Percentiles rank a stretch among this genome's conserved stretches.
phyloP scores from a whole-genome alignment of 2,888 invertebrate genomes.

The Elysia crispata region DNA sequence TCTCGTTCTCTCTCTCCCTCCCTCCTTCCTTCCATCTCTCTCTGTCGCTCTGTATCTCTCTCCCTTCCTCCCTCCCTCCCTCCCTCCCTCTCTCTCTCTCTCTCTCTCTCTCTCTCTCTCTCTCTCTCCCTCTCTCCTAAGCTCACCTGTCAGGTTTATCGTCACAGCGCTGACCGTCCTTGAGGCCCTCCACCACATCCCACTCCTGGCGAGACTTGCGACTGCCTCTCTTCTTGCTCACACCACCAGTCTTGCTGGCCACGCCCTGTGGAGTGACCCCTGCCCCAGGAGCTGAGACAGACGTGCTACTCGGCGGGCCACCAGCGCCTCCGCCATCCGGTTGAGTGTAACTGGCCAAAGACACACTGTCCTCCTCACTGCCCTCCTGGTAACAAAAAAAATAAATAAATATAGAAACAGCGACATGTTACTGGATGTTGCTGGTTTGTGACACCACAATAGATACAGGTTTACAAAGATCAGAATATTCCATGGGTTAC shows the following conservation, averaged over 20 bases:
- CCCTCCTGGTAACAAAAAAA: too few relatives aligned
- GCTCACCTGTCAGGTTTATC: constrained; percentile 82
- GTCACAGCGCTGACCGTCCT: constrained; percentile 84
- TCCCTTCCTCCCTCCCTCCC: too few relatives aligned
- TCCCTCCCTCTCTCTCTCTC: constrained; percentile 9
- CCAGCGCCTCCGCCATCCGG: constrained; percentile 9
- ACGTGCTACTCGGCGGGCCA: constrained; percentile 6
- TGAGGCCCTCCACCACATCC: constrained; percentile 89
- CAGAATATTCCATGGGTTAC: not conserved
- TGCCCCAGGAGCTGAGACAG: not conserved
- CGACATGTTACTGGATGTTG: not conserved
- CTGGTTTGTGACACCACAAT: not conserved
- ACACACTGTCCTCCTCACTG: constrained; percentile 58
- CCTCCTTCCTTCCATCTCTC: too few relatives aligned
- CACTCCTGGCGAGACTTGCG: constrained; percentile 65
- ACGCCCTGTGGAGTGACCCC: not conserved
- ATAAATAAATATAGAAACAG: constrained; percentile 27
- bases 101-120: not conserved
- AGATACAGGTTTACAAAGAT: not conserved
- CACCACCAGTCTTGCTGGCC: constrained; percentile 34
- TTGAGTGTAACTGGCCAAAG: constrained; percentile 55
- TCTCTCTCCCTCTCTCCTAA: not conserved
- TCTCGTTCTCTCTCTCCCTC: too few relatives aligned
- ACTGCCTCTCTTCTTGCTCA: constrained; percentile 58
- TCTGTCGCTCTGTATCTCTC: too few relatives aligned